Evolutionary conservation across 2,797 vertebrate genomes (phyloP).

Genomic region (Emys orbicularis): DNA sequence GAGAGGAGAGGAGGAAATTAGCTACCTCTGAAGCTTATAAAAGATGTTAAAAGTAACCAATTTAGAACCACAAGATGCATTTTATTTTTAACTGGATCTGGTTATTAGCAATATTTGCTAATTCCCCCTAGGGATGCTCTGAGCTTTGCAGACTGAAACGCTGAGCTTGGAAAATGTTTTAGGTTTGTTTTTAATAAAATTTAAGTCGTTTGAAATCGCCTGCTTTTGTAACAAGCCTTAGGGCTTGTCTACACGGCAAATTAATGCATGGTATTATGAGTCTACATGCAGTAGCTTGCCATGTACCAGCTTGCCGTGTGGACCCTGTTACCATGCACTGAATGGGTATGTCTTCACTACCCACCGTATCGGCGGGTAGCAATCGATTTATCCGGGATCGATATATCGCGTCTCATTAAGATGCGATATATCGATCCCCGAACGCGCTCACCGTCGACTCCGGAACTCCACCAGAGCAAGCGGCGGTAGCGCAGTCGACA

Average conservation of each 20-base stretch:
- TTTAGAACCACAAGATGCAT: background rate
- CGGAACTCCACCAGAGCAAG: no score
- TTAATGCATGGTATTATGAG: background rate
- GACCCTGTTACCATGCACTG: background rate
- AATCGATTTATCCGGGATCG: no score
- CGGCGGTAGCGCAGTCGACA: no score
- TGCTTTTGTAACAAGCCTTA: slow-evolving; percentile 48
- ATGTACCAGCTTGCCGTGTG: background rate
- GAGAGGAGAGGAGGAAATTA: background rate
- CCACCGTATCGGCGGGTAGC: no score
- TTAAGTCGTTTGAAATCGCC: slow-evolving; percentile 28
- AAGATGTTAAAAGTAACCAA: background rate
- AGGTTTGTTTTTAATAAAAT: slow-evolving; percentile 56
- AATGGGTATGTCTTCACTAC: no score
- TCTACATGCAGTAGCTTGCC: background rate
- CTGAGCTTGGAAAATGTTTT: slow-evolving; percentile 43
- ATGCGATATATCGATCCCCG: no score
- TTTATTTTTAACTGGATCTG: slow-evolving; percentile 47
- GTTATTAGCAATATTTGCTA: slow-evolving; percentile 65
- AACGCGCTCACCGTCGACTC: no score
- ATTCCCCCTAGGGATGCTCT: slow-evolving; percentile 56
- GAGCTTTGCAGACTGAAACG: slow-evolving; percentile 41
- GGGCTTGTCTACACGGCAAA: background rate
- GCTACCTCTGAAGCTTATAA: slow-evolving; percentile 49
- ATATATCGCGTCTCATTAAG: no score